Base-by-base conservation (phyloP, 1,140 invertebrate species). In the Subanguina moxae region DNA sequence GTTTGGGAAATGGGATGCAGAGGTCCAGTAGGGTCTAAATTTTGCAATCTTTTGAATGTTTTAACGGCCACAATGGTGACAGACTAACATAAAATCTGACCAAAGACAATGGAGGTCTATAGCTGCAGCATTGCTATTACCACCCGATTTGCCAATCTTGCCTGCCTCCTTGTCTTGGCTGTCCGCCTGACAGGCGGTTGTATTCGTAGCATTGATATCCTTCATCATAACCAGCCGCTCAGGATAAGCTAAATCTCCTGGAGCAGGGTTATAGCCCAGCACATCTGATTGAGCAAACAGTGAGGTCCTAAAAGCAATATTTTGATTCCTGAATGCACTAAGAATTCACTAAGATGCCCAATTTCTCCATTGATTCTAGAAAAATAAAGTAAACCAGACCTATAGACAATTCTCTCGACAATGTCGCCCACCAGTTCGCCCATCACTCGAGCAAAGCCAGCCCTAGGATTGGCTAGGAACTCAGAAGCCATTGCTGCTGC, bases 31-130 rank as follows among this genome's bases (percentile, higher is more conserved):
- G n/a, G n/a, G n/a, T n/a, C n/a, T n/a, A n/a, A n/a, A n/a, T n/a
- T n/a, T n/a, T n/a, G n/a, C n/a, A n/a, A n/a, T n/a, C 58, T 42
- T 62, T 21, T 21, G 45, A 46, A 48, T 57, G 13, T 25, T 38
- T 15, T 59, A 1, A 59, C 30, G 17, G 3, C 0, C 0, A 97
- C 91, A 0, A 91, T 93, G 0, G 94, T 94, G 85, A 96, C 98
- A n/a, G n/a, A n/a, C n/a, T n/a, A n/a, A n/a, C n/a, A n/a, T n/a
- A n/a, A n/a, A n/a, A n/a, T n/a, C n/a, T n/a, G n/a, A n/a, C 95
- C 95, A 99, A 93, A 98, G 95, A 0, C 94, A 95, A 84, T 98
- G 95, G 9, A 97, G 85, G 86, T 98, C 94, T 25, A 94, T 93
- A 0, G 28, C 76, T 80, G 15, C n/a, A 27, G 27, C 27, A 32